A percentile compares a stretch with the other conserved stretches of the same genome.
Evolutionary conservation across 2,797 vertebrate genomes (phyloP).

Genomic region (Aeoliscus strigatus): DNA sequence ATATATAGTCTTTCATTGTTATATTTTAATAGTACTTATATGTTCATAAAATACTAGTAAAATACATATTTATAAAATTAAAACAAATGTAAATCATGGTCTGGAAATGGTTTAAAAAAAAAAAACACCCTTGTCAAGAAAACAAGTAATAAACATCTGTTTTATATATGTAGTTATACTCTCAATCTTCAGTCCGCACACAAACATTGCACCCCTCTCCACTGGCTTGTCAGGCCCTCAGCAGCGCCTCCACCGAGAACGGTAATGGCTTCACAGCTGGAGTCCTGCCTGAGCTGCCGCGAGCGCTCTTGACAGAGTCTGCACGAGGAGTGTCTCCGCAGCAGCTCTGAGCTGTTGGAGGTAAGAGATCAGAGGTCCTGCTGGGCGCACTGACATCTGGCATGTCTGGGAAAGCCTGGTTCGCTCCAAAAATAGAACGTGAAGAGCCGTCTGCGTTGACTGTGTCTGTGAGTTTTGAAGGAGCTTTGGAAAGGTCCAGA

Average conservation of each 20-base stretch:
- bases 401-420: conserved; percentile 22
- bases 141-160: too few relatives aligned
- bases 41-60: too few relatives aligned
- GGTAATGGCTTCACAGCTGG: conserved; percentile 56
- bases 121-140: too few relatives aligned
- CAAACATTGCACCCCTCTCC: conserved; percentile 42
- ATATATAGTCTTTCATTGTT: too few relatives aligned
- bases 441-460: conserved; percentile 21
- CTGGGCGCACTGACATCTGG: conserved; percentile 30
- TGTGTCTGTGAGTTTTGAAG: conserved; percentile 24
- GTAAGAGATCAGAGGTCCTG: conserved; percentile 49
- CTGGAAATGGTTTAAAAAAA: too few relatives aligned
- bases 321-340: conserved; percentile 38
- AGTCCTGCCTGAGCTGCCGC: conserved; percentile 51
- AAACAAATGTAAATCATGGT: too few relatives aligned
- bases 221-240: conserved; percentile 66
- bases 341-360: conserved; percentile 36
- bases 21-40: too few relatives aligned
- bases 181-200: conserved; percentile 10
- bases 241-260: conserved; percentile 74
- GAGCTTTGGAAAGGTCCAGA: conserved; percentile 30
- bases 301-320: conserved; percentile 52
- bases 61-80: too few relatives aligned
- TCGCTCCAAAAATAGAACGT: conserved; percentile 34
- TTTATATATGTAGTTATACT: too few relatives aligned